Percentiles rank a stretch among this genome's conserved stretches.
These are phyloP conservation scores for Cantharis rufa DNA, from an alignment of 2,888 invertebrate species.

Conservation along the genomic window DNA sequence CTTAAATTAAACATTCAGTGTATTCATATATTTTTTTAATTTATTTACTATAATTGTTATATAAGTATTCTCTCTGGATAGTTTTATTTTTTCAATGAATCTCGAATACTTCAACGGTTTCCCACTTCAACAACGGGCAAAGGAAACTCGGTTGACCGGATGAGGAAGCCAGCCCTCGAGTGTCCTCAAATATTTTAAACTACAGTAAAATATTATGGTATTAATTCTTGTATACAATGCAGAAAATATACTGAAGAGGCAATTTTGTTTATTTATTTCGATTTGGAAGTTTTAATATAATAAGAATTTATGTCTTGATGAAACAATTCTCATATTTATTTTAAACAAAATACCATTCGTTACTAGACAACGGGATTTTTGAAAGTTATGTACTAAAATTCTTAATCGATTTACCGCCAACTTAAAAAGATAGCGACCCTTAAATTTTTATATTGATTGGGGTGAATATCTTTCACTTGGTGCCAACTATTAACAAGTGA, in stretches of 20 bases:
- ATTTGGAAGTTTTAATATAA: constrained; percentile 40
- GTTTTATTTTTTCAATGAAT: constrained; percentile 15
- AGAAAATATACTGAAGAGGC: constrained; percentile 44
- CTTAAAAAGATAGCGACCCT: neutral
- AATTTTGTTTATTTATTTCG: constrained; percentile 47
- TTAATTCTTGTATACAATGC: constrained; percentile 54
- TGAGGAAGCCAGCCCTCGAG: constrained; percentile 51
- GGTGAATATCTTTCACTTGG: neutral
- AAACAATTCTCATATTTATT: constrained; percentile 4
- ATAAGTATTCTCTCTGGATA: constrained; percentile 12
- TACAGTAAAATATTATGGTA: constrained; percentile 52
- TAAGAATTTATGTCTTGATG: constrained; percentile 21
- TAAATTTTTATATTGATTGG: neutral
- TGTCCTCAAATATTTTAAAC: constrained; percentile 52
- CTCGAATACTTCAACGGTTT: constrained; percentile 19
- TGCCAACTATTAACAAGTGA: neutral
- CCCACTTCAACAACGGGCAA: constrained; percentile 22
- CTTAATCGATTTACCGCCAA: neutral
- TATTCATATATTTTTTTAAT: neutral
- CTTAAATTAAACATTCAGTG: neutral
- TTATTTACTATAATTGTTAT: neutral
- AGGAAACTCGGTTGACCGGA: constrained; percentile 46
- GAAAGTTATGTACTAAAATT: neutral
- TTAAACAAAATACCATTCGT: neutral
- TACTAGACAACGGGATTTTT: neutral